phyloP scores from a whole-genome alignment of 2,888 invertebrate species.

The Malthinus flaveolus region DNA sequence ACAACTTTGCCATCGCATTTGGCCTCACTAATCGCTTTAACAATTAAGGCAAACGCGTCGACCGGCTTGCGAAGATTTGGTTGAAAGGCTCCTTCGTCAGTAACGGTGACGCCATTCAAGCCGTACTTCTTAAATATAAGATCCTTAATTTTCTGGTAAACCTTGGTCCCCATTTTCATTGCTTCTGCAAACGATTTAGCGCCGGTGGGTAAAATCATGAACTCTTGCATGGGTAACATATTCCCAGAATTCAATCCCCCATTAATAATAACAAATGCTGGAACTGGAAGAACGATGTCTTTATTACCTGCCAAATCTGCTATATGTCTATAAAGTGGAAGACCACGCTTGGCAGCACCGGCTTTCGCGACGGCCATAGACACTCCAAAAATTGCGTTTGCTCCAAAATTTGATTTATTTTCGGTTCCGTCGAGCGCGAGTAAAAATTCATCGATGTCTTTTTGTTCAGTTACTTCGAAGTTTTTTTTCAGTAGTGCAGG shows the following conservation, averaged over 20 bases:
- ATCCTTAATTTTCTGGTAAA: conserved; percentile 95
- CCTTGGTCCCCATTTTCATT: conserved; percentile 97
- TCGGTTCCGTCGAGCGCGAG: conserved; percentile 92
- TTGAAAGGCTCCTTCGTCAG: conserved; percentile 99
- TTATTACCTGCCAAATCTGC: conserved; percentile 92
- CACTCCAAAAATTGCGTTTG: conserved; percentile 96
- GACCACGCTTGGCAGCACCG: conserved; percentile 91
- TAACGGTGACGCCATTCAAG: conserved; percentile 95
- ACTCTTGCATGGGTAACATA: conserved; percentile 87
- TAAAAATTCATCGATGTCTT: conserved; percentile 85
- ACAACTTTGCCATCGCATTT: conserved; percentile 96
- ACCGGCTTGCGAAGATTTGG: conserved; percentile 97
- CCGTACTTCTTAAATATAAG: conserved; percentile 96
- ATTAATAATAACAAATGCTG: conserved; percentile 99
- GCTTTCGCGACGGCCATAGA: conserved; percentile 97
- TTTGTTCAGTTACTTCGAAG: conserved; percentile 88
- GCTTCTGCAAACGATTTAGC: conserved; percentile 92
- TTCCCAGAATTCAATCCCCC: conserved; percentile 99
- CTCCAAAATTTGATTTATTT: conserved; percentile 95
- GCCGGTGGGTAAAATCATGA: conserved; percentile 64
- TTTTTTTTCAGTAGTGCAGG: conserved; percentile 78
- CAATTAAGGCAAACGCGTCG: conserved; percentile 86
- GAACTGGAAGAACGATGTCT: conserved; percentile 91
- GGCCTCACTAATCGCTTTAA: conserved; percentile 87
- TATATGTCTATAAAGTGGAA: conserved; percentile 90